Conservation (phyloP, 2,797 vertebrate genomes). For the Hipposideros larvatus region DNA sequence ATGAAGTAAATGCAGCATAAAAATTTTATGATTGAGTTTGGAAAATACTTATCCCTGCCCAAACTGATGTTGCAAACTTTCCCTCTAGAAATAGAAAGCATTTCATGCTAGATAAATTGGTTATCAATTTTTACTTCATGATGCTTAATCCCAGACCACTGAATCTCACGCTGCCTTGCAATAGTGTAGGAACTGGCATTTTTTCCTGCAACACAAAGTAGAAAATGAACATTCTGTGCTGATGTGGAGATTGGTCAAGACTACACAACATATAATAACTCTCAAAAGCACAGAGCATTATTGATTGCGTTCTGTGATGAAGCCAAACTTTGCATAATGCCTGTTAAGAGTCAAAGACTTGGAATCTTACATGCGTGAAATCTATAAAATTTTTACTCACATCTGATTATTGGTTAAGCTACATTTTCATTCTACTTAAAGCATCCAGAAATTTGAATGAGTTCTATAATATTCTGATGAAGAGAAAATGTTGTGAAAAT, state of each 20-base stretch:
- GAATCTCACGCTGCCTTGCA: not conserved
- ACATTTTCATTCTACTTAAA: not conserved
- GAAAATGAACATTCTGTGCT: not conserved
- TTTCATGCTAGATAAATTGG: conserved; percentile 15
- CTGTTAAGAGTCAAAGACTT: not conserved
- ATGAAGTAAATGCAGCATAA: not conserved
- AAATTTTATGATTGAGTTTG: conserved; percentile 1
- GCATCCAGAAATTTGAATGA: not conserved
- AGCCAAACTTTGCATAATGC: not conserved
- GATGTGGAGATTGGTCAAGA: not conserved
- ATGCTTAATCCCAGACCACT: conserved; percentile 8
- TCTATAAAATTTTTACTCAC: not conserved
- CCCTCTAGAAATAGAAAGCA: not conserved
- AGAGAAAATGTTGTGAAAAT: not conserved
- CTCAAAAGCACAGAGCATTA: conserved; percentile 1
- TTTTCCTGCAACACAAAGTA: conserved; percentile 5
- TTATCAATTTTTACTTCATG: conserved; percentile 27
- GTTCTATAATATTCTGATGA: not conserved
- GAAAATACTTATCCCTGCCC: not conserved
- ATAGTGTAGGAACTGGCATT: not conserved
- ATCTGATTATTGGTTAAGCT: not conserved
- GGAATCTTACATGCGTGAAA: not conserved
- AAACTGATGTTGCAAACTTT: not conserved
- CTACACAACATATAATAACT: not conserved
- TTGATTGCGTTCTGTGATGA: not conserved